Evolutionary conservation across 2,797 vertebrate genomes (phyloP), one percentile per base, ranked within the genome.

Genomic region (Hydrophis major): DNA sequence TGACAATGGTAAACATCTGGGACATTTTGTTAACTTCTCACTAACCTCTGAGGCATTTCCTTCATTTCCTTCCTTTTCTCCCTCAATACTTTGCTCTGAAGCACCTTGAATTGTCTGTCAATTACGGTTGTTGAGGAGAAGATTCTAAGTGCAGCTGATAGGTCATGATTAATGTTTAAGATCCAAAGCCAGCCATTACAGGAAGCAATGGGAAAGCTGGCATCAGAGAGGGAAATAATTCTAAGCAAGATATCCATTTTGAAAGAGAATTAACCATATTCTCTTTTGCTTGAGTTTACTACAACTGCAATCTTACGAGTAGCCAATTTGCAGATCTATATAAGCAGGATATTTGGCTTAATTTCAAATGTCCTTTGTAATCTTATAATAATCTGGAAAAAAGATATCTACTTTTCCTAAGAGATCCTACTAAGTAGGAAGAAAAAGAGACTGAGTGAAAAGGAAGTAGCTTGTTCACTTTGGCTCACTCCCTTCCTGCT

Each of bases 141-240:
- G 92, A 47, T 93, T 56, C 57, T 32, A 22, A 7, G 11, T n/a
- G 86, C 7, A 1, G 50, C 55, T 93, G 92, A 86, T 93, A 94
- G 89, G 53, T 89, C 22, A n/a, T 90, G 94, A 93, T 94, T 4
- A 63, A 90, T 87, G 89, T 50, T 91, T 69, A 5, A 14, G 25
- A 28, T 92, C 89, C 89, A 92, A 93, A 92, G 56, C 3, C 86
- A 93, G 92, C 74, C 94, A 63, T 93, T 91, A 93, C 12, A 60
- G 93, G 91, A 94, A 83, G 13, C 4, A 20, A 47, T 27, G 28
- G 4, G 28, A 16, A 55, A 60, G 3, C 10, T 28, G 47, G 28
- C 3, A 10, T 4, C 13, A 20, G 74, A 83, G 74, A 47, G 18
- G 37, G 20, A 83, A 83, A 83, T 25, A 20, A 59, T 55, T 53